phyloP scores from a whole-genome alignment of 30 jellyfish, hydroid and myxozoan genomes.

The Pseudorhiza aurosa region DNA sequence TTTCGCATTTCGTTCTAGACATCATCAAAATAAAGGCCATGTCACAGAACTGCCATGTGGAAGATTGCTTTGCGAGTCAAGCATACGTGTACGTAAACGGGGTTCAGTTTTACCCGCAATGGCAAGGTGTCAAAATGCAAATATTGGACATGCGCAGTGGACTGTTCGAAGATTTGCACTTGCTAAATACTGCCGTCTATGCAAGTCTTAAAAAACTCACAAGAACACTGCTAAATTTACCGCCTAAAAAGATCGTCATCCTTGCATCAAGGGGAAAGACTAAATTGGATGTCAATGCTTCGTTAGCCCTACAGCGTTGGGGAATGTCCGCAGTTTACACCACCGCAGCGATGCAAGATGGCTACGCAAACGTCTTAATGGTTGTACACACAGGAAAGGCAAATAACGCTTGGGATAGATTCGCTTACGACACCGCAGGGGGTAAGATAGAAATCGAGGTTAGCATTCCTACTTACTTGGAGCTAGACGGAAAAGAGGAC shows the following conservation, averaged over 20 bases:
- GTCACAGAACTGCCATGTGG: not conserved
- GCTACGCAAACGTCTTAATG: not conserved
- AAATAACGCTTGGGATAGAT: slow-evolving; percentile 40
- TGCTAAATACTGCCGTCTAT: not conserved
- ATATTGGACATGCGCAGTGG: slow-evolving; percentile 63
- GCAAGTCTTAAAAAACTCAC: no score
- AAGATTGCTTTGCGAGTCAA: not conserved
- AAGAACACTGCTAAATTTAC: no score
- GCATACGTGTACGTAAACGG: slow-evolving; percentile 49
- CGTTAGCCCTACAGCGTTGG: slow-evolving; percentile 28
- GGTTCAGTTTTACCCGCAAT: slow-evolving; percentile 9
- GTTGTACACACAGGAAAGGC: slow-evolving; percentile 42
- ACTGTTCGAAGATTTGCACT: slow-evolving; percentile 1
- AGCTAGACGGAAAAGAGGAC: slow-evolving; percentile 25
- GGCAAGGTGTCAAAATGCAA: slow-evolving; percentile 29
- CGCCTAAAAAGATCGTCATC: slow-evolving; percentile 32
- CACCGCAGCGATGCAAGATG: slow-evolving; percentile 29
- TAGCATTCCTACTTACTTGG: slow-evolving; percentile 15
- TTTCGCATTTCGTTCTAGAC: not conserved
- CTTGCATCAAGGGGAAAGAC: slow-evolving; percentile 12
- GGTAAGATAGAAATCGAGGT: not conserved
- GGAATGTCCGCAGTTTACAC: slow-evolving; percentile 58
- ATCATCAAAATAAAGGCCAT: slow-evolving; percentile 3
- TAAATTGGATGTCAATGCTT: not conserved
- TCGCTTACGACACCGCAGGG: not conserved